Percentiles rank a stretch among this genome's conserved stretches.
phyloP scores from a whole-genome alignment of 2,113 vertebrate species.

The rat (Rattus norvegicus) region GRCr8 NC_086037.1:34222001-34222500 shows the following conservation, averaged over 20 bases:
- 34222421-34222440: neutral
- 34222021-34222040: neutral
- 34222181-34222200: too few relatives aligned
- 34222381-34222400: neutral
- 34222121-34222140: neutral
- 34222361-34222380: neutral
- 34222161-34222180: neutral
- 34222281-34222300: neutral
- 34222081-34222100: neutral
- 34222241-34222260: neutral
- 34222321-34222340: neutral
- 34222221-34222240: neutral
- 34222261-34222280: neutral
- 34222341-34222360: neutral
- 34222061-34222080: neutral
- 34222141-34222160: neutral
- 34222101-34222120: neutral
- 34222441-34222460: neutral
- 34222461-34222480: neutral
- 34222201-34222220: neutral
- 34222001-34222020: accelerated
- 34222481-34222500: neutral
- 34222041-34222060: neutral
- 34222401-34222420: neutral
- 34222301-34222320: neutral